Percentiles rank a stretch among this genome's conserved stretches.
These are phyloP conservation scores for Arion vulgaris DNA, from an alignment of 1,140 invertebrate species.

Conservation along the genomic window DNA sequence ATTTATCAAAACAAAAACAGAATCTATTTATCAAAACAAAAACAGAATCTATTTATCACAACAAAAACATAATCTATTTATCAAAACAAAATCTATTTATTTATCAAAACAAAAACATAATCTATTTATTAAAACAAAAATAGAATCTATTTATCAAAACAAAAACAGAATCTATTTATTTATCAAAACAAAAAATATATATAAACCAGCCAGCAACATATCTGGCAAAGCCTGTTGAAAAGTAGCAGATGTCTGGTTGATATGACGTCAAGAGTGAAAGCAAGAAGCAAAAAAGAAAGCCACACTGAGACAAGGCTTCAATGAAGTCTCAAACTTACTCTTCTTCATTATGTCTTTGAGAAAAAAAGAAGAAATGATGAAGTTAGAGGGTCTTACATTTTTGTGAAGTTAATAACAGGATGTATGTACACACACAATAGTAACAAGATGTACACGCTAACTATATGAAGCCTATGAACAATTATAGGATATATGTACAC, in stretches of 20 bases:
- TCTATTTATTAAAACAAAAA: no score
- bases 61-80: no score
- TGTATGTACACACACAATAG: no score
- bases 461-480: no score
- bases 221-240: background rate
- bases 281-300: background rate
- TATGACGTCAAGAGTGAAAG: background rate
- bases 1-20: no score
- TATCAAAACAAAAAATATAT: conserved; percentile 1
- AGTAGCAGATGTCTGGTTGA: background rate
- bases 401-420: no score
- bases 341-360: background rate
- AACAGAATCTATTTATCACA: no score
- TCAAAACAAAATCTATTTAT: background rate
- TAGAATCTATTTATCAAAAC: background rate
- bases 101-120: no score
- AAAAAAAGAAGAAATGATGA: background rate
- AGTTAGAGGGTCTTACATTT: no score
- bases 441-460: no score
- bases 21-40: no score
- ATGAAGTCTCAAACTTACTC: background rate
- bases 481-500: no score
- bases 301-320: background rate
- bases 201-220: background rate
- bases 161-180: background rate